Evolutionary conservation across 2,888 invertebrate genomes (phyloP).

Genomic region (Oxycera nigricornis): DNA sequence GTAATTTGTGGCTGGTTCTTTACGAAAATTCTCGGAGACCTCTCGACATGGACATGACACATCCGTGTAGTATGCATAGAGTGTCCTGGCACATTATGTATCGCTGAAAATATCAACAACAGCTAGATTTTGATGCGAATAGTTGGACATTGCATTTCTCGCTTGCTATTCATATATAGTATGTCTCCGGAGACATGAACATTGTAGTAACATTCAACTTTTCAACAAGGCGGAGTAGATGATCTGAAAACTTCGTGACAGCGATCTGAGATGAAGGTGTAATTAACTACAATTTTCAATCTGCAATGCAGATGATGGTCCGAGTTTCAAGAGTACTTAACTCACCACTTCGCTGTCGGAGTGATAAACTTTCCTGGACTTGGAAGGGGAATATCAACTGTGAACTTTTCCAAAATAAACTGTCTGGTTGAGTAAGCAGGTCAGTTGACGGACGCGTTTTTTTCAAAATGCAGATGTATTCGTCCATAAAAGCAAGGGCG

Average conservation of each 20-base stretch:
- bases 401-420: no score
- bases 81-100: conserved; percentile 39
- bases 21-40: conserved; percentile 12
- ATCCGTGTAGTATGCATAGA: conserved; percentile 26
- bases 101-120: conserved; percentile 21
- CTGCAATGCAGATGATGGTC: no score
- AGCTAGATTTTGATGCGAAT: conserved; percentile 10
- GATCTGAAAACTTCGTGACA: conserved; percentile 39
- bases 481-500: no score
- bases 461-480: no score
- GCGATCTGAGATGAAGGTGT: neutral
- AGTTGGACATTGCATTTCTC: neutral
- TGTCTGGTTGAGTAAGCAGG: no score
- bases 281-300: no score
- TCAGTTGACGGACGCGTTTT: no score
- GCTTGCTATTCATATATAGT: conserved; percentile 1
- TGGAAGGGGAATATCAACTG: no score
- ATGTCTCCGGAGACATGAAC: conserved; percentile 36
- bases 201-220: conserved; percentile 42
- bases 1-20: conserved; percentile 40
- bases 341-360: no score
- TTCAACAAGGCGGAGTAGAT: conserved; percentile 39
- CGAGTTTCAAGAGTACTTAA: no score
- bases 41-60: conserved; percentile 3
- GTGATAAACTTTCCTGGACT: no score